Base-by-base conservation (phyloP, 1,140 invertebrate species). In the Callitettix versicolor region DNA sequence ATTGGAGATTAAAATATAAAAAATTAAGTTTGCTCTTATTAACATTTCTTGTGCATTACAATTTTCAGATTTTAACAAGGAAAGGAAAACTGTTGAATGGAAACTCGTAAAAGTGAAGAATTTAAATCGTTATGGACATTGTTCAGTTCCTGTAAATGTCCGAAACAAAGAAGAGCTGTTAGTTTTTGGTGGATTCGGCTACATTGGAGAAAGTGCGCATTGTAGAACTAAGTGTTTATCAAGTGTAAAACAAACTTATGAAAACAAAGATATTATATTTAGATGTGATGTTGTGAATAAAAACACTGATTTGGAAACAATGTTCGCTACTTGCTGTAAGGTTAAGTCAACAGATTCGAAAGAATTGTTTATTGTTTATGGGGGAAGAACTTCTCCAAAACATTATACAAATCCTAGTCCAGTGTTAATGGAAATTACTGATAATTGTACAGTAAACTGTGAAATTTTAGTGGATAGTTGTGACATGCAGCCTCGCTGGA, bases 321-420 rank as follows among this genome's bases (percentile, higher is more conserved):
- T 58, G 22, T 49, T 49, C 20, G 42, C 33, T 36, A 30, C 50
- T 1, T 56, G 53, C 9, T 30, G 26, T 30, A 30, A 30, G 26
- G 26, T 30, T 30, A 30, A 9, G 38, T 24, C 55, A 0, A 11
- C 49, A 20, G 11, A 47, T 21, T 41, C 36, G 17, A 21, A 48
- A 22, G 24, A 34, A 17, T 43, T 36, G 5, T 49, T 33, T 20
- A 50, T 55, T 40, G 11, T 59, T n/a, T 58, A 56, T 30, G 61
- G 61, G 11, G 61, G 61, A 14, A 33, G 61, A 14, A 54, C 34
- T 21, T 60, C 61, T 0, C 61, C 61, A 0, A 11, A 15, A 20
- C 48, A 38, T 14, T 22, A 44, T 1, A 53, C 53, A 1, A 58
- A 60, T 34, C 2, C 3, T 20, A 22, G 12, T 6, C 57, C 59